These are phyloP conservation scores for Mormyrus iriodes DNA, from an alignment of 2,113 vertebrate genomes.

Conservation along the genomic window DNA sequence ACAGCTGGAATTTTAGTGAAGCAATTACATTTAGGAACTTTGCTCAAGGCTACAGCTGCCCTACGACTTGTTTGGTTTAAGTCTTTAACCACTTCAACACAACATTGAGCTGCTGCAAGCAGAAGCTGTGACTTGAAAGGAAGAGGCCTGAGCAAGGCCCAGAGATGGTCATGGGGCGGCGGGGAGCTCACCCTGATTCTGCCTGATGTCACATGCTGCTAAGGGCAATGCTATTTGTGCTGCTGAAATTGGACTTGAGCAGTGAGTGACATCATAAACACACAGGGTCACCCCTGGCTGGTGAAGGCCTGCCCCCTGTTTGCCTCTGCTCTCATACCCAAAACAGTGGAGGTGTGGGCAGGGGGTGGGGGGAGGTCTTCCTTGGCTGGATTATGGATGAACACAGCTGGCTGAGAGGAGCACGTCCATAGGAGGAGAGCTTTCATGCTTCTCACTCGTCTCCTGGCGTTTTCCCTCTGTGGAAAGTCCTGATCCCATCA, in stretches of 20 bases:
- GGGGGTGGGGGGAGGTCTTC: not conserved
- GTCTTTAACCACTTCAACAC: not conserved
- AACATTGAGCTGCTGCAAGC: not conserved
- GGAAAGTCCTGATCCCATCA: not conserved
- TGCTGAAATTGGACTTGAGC: not conserved
- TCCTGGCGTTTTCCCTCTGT: not conserved
- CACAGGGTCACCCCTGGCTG: not conserved
- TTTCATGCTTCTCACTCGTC: not conserved
- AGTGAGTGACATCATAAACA: not conserved
- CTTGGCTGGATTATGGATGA: not conserved
- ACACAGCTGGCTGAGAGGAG: not conserved
- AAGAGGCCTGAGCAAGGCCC: not conserved
- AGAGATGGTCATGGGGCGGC: not conserved
- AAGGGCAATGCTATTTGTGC: not conserved
- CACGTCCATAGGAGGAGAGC: not conserved
- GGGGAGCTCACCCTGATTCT: not conserved
- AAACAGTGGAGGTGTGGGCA: not conserved
- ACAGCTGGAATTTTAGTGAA: not conserved
- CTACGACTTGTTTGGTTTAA: not conserved
- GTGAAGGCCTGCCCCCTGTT: too few species aligned
- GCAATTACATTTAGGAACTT: not conserved
- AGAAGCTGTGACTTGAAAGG: not conserved
- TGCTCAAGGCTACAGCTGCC: not conserved
- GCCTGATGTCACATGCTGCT: not conserved
- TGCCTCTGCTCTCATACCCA: not conserved